Percentiles rank a stretch among this genome's conserved stretches.
Evolutionary conservation across 2,888 invertebrate species (phyloP).

Genomic region (Tetrapedia diversipes): DNA sequence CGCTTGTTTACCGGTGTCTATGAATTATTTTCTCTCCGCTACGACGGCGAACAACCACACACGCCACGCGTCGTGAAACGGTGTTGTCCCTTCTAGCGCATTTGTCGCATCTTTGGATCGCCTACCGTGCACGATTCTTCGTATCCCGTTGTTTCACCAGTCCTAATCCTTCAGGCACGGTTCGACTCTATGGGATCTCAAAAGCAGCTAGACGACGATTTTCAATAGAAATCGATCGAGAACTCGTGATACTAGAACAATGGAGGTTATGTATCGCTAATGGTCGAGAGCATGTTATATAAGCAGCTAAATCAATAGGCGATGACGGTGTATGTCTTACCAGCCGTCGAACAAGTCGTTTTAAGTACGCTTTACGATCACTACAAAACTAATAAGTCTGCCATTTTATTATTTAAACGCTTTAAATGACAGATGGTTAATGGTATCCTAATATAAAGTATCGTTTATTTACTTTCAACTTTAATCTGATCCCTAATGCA

Average conservation of each 20-base stretch:
- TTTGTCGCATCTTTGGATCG: neutral
- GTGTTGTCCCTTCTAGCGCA: neutral
- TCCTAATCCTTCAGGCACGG: neutral
- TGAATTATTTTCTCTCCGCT: constrained; percentile 34
- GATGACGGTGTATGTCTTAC: neutral
- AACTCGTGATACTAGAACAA: neutral
- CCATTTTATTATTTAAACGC: too few relatives aligned
- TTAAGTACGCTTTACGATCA: too few relatives aligned
- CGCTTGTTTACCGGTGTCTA: constrained; percentile 2
- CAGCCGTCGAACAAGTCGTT: constrained; percentile 16
- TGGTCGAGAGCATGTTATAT: constrained; percentile 2
- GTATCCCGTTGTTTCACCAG: neutral
- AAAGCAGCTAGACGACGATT: neutral
- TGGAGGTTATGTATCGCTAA: neutral
- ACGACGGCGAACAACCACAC: neutral
- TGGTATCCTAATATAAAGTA: too few relatives aligned
- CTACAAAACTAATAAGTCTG: too few relatives aligned
- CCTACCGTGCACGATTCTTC: neutral
- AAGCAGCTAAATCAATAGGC: constrained; percentile 13
- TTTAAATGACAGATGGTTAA: too few relatives aligned
- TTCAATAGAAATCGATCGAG: constrained; percentile 12
- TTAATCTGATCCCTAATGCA: too few relatives aligned
- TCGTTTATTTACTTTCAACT: too few relatives aligned
- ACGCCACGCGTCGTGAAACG: neutral
- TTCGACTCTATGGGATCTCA: neutral